Evolutionary conservation across 1,140 invertebrate species (phyloP).

Genomic region (Caerostris extrusa): DNA sequence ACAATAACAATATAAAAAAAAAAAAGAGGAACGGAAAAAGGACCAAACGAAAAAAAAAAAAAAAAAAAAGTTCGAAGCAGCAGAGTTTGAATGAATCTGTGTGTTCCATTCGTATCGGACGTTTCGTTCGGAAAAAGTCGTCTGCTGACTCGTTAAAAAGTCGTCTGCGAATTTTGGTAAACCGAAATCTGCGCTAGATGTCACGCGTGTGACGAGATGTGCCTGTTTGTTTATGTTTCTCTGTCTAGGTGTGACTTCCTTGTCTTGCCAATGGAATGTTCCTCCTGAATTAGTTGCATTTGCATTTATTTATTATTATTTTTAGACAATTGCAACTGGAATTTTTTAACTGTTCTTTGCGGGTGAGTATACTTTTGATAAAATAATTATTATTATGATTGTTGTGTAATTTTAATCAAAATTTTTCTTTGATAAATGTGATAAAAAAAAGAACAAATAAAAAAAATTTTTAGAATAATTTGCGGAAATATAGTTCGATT

Average conservation of each 20-base stretch:
- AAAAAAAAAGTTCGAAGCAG: constrained; percentile 15
- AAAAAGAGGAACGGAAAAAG: background rate
- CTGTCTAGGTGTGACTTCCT: constrained; percentile 37
- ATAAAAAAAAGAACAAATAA: no score
- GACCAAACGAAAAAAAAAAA: background rate
- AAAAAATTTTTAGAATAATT: no score
- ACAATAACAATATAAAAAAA: background rate
- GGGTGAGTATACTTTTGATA: background rate
- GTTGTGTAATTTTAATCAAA: no score
- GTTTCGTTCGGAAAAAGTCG: background rate
- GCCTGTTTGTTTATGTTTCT: constrained; percentile 9
- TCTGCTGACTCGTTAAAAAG: background rate
- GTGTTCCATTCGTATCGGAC: constrained; percentile 15
- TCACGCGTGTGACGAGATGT: constrained; percentile 10
- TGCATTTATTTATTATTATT: no score
- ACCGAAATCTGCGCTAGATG: background rate
- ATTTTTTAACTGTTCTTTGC: background rate
- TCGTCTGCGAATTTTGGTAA: background rate
- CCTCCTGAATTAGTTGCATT: background rate
- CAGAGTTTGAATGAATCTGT: background rate
- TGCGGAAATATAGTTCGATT: no score
- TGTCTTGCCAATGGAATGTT: constrained; percentile 18
- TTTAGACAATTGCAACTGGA: background rate
- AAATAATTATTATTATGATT: no score
- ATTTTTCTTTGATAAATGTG: no score